Evolutionary conservation across 2,888 invertebrate species (phyloP).

Genomic region (Bugulina stolonifera): DNA sequence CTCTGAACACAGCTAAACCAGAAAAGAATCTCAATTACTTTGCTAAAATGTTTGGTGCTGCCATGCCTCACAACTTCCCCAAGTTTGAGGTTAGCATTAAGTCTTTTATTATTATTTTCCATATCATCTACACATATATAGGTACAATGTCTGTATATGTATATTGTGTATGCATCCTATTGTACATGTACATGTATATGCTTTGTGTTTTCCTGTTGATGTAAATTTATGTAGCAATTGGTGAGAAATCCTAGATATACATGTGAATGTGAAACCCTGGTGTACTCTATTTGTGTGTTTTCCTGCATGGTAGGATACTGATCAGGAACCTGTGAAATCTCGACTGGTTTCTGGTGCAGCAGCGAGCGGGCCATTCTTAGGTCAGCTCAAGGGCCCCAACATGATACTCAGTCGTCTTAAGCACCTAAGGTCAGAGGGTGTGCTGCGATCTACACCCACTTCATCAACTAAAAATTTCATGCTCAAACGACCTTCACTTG

Average conservation of each 20-base stretch:
- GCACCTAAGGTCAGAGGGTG: background rate
- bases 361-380: background rate
- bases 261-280: no score
- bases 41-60: background rate
- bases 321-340: background rate
- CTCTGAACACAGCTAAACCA: constrained; percentile 7
- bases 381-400: background rate
- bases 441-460: background rate
- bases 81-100: constrained; percentile 25
- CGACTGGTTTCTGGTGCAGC: background rate
- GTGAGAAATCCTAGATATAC: no score
- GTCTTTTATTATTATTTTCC: no score
- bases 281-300: no score
- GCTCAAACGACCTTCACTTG: background rate
- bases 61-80: constrained; percentile 15
- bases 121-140: no score
- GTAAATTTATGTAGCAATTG: no score
- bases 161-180: no score
- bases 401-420: background rate
- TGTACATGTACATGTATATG: no score
- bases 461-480: constrained; percentile 1
- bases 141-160: no score
- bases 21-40: background rate
- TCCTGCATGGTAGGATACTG: constrained; percentile 25
- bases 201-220: no score